Base-by-base conservation (phyloP, 2,888 invertebrate species). In the Masnerella sp. region DNA sequence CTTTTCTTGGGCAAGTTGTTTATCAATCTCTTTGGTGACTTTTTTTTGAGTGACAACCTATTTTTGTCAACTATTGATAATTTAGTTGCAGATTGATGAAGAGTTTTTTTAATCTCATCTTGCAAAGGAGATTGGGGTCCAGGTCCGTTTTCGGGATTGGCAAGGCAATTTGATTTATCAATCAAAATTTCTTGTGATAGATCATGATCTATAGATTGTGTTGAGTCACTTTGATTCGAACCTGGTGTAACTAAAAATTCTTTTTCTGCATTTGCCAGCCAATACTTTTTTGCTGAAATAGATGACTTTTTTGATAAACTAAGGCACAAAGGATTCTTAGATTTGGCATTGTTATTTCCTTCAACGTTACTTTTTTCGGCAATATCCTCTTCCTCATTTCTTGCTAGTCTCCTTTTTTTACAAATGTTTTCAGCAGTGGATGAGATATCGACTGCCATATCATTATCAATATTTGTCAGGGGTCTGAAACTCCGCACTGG, bases 241-340 rank as follows among this genome's bases (percentile, higher is more conserved):
- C n/a, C n/a, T 7, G 5, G n/a, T 30, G 2, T 7, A 9, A 30
- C 30, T 30, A 9, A n/a, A 30, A n/a, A 2, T 30, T 7, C 9
- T 30, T 58, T 25, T 28, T 59, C 9, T 28, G 67, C 51, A 36
- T 36, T 68, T 14, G 40, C 30, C 7, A 68, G 43, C 67, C 67
- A 68, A 12, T 1, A 11, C n/a, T 65, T 65, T 14, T 65, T 34
- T 7, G 65, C 38, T n/a, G 54, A 56, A 64, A 12, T 28, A 5
- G 25, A 25, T 9, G n/a, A 9, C 8, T 45, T 45, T 11, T 54
- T 52, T 7, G n/a, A 12, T 17, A 32, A 28, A 30, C 34, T 54
- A 9, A 30, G 2, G 5, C 2, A 3, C 2, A 2, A 9, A 7
- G 30, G n/a, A 30, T 2, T 30, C 5, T 9, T 2, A 25, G 7